A percentile compares a stretch with the other conserved stretches of the same genome.
phyloP scores from a whole-genome alignment of 1,140 invertebrate genomes.

The Aphaenogaster ashmeadi region DNA sequence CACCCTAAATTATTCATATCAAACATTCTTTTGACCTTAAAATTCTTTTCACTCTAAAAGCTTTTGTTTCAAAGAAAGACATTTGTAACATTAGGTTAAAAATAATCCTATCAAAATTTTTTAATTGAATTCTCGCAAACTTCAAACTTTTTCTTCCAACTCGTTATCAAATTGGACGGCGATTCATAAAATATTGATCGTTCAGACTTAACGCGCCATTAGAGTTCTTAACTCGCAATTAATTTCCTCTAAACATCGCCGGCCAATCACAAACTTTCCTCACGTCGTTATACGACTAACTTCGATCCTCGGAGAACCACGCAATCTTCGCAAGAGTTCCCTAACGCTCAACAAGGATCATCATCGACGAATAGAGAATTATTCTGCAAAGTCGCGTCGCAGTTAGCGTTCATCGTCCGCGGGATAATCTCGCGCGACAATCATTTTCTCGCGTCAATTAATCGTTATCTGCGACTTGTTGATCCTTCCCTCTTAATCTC shows the following conservation, averaged over 20 bases:
- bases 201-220: slow-evolving; percentile 27
- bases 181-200: slow-evolving; percentile 54
- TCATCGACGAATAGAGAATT: slow-evolving; percentile 41
- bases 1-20: neutral
- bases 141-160: neutral
- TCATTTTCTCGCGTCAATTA: slow-evolving; percentile 29
- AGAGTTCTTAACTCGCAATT: slow-evolving; percentile 59
- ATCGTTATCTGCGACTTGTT: slow-evolving; percentile 58
- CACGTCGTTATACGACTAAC: slow-evolving; percentile 53
- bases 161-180: slow-evolving; percentile 4
- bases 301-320: slow-evolving; percentile 32
- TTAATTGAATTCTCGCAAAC: slow-evolving; percentile 25
- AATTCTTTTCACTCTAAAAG: neutral
- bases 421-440: slow-evolving; percentile 29
- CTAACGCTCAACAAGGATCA: slow-evolving; percentile 39
- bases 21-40: neutral
- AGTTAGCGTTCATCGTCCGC: slow-evolving; percentile 23
- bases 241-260: slow-evolving; percentile 58
- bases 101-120: slow-evolving; percentile 26
- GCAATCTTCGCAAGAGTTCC: slow-evolving; percentile 39
- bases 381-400: slow-evolving; percentile 30
- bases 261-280: slow-evolving; percentile 59
- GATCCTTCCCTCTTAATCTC: slow-evolving; percentile 34
- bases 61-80: neutral
- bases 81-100: neutral